Conservation (phyloP, 2,888 invertebrate genomes). For the Mythimna lalbum region DNA sequence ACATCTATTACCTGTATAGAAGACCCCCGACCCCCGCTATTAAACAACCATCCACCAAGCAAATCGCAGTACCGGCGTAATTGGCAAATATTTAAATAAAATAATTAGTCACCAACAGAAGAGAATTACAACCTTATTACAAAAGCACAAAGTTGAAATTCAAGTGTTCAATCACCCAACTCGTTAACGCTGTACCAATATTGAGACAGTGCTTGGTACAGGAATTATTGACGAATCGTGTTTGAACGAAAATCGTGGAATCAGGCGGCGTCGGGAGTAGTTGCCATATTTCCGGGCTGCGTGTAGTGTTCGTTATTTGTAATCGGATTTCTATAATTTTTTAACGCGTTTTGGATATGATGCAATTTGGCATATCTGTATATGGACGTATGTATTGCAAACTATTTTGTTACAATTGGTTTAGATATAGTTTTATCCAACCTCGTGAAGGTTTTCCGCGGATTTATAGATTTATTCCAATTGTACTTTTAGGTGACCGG, state of each 20-base stretch:
- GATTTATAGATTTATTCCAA: no score
- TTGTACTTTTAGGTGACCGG: no score
- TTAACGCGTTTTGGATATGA: slow-evolving; percentile 2
- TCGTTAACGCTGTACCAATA: slow-evolving; percentile 84
- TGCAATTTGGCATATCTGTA: neutral
- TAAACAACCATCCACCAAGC: slow-evolving; percentile 54
- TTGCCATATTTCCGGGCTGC: slow-evolving; percentile 50
- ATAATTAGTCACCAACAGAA: slow-evolving; percentile 65
- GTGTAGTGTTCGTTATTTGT: slow-evolving; percentile 28
- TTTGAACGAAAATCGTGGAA: slow-evolving; percentile 79
- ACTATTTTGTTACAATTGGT: no score
- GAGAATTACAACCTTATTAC: slow-evolving; percentile 41
- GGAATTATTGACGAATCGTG: slow-evolving; percentile 83
- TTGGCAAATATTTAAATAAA: slow-evolving; percentile 75
- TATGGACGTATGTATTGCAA: no score
- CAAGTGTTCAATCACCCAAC: slow-evolving; percentile 62
- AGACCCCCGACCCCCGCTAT: slow-evolving; percentile 45
- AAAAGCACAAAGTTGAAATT: slow-evolving; percentile 38
- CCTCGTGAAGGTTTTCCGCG: no score
- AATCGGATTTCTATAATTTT: slow-evolving; percentile 46
- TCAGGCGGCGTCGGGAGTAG: slow-evolving; percentile 40
- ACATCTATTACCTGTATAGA: slow-evolving; percentile 49
- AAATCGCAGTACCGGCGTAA: slow-evolving; percentile 68
- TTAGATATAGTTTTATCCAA: no score
- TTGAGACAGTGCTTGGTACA: slow-evolving; percentile 77